Evolutionary conservation across 2,888 invertebrate genomes (phyloP).

Genomic region (Xestia rhomboidea): DNA sequence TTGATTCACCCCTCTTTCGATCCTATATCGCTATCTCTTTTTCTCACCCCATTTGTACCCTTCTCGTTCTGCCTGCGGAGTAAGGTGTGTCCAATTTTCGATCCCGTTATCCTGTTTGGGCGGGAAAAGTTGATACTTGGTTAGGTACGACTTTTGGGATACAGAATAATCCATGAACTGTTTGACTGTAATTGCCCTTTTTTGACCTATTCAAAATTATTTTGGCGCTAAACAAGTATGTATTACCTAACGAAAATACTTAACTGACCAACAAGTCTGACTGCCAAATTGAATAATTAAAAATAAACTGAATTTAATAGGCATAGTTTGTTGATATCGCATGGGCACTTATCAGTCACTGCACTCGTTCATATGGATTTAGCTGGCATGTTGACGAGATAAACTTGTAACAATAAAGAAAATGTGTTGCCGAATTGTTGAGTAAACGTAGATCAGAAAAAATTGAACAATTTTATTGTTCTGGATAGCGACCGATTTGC

Average conservation of each 20-base stretch:
- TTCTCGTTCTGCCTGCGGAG: slow-evolving; percentile 76
- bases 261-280: background rate
- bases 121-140: slow-evolving; percentile 67
- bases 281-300: slow-evolving; percentile 27
- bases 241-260: background rate
- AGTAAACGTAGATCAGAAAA: slow-evolving; percentile 1
- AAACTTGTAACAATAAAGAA: background rate
- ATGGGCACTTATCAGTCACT: slow-evolving; percentile 81
- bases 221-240: slow-evolving; percentile 3
- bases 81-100: slow-evolving; percentile 63
- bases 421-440: background rate
- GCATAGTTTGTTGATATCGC: slow-evolving; percentile 47
- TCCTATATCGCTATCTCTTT: slow-evolving; percentile 80
- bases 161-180: slow-evolving; percentile 8
- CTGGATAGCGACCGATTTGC: background rate
- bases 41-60: slow-evolving; percentile 79
- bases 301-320: slow-evolving; percentile 17
- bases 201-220: background rate
- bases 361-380: slow-evolving; percentile 74
- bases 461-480: background rate
- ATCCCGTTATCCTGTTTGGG: slow-evolving; percentile 65
- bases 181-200: slow-evolving; percentile 1
- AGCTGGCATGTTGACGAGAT: slow-evolving; percentile 33
- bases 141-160: slow-evolving; percentile 18
- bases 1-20: slow-evolving; percentile 87